Conservation (phyloP, 2,113 vertebrate genomes). For the Malurus alboscapulatus region DNA sequence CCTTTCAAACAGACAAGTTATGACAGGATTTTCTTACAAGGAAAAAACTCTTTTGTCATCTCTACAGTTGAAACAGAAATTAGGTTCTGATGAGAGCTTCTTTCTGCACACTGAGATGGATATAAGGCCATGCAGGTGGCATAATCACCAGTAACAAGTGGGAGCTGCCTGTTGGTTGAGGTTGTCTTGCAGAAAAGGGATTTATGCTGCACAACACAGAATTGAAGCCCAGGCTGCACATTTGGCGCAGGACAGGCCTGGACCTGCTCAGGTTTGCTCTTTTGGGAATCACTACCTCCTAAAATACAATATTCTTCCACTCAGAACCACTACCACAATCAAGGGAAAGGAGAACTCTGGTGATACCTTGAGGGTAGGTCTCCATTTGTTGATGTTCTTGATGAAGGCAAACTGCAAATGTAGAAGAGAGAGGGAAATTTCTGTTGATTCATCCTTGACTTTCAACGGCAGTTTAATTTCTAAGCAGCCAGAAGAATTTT, state of each 20-base stretch:
- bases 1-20: not conserved
- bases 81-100: not conserved
- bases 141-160: fast-evolving
- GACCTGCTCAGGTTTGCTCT: not conserved
- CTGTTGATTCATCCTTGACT: not conserved
- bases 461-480: not conserved
- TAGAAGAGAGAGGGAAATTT: not conserved
- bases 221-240: fast-evolving
- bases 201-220: not conserved
- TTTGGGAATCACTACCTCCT: not conserved
- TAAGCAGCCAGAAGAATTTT: not conserved
- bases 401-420: not conserved
- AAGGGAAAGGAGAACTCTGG: not conserved
- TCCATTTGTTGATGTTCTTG: not conserved
- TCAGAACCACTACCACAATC: not conserved
- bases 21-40: not conserved
- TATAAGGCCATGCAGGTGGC: not conserved
- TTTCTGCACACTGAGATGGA: fast-evolving
- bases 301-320: not conserved
- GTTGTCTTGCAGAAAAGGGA: fast-evolving
- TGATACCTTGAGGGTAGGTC: fast-evolving
- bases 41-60: not conserved
- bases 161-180: not conserved
- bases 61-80: not conserved
- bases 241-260: not conserved